Percentiles rank a stretch among this genome's conserved stretches.
Evolutionary conservation across 2,113 vertebrate genomes (phyloP).

Genomic region (Xiphophorus maculatus): DNA sequence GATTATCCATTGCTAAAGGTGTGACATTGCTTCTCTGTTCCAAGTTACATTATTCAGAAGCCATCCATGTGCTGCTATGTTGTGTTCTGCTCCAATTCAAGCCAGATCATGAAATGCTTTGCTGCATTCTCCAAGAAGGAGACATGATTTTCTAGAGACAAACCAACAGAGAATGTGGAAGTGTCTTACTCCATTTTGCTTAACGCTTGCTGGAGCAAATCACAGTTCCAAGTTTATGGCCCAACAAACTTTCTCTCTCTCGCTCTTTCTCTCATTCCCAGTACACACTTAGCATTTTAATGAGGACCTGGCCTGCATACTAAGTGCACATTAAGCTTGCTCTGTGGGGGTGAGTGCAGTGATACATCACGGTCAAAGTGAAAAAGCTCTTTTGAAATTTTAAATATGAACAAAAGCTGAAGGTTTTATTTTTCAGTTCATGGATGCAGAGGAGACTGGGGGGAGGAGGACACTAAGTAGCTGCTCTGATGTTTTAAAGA

Average conservation of each 20-base stretch:
- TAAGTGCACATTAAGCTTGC: constrained; percentile 75
- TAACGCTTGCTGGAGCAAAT: constrained; percentile 58
- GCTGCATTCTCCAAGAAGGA: constrained; percentile 29
- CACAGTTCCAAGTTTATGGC: constrained; percentile 69
- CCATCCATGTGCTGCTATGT: constrained; percentile 35
- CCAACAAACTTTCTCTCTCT: constrained; percentile 35
- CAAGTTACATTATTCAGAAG: constrained; percentile 72
- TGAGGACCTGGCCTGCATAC: constrained; percentile 67
- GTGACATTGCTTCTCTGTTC: constrained; percentile 65
- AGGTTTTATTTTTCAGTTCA: constrained; percentile 48
- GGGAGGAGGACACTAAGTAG: constrained; percentile 15
- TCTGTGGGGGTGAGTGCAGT: constrained; percentile 55
- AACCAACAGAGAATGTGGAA: constrained; percentile 3
- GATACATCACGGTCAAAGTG: constrained; percentile 66
- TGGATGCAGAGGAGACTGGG: neutral
- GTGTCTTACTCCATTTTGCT: constrained; percentile 40
- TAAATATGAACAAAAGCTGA: constrained; percentile 69
- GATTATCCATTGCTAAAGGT: constrained; percentile 60
- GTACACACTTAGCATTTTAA: constrained; percentile 79
- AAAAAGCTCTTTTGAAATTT: constrained; percentile 75
- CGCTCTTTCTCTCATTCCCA: constrained; percentile 43
- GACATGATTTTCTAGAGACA: constrained; percentile 41
- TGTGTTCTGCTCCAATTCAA: constrained; percentile 53
- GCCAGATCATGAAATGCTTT: constrained; percentile 48
- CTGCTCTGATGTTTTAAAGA: constrained; percentile 48